These are phyloP conservation scores for Pandemis cinnamomeana DNA, from an alignment of 2,888 invertebrate species.

Conservation along the genomic window DNA sequence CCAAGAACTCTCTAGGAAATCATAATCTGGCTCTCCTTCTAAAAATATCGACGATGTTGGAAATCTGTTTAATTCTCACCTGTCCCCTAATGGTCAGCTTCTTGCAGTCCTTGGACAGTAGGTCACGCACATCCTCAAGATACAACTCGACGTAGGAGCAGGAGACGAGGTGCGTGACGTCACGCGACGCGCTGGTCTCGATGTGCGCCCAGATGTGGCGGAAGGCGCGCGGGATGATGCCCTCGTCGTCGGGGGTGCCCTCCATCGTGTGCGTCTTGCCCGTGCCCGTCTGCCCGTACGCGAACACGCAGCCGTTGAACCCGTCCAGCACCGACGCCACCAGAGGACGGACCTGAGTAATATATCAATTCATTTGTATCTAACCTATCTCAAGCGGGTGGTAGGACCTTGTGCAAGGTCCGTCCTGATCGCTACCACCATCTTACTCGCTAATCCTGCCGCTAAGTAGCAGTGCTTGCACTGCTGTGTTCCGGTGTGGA, in stretches of 20 bases:
- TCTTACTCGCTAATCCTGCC: too few relatives aligned
- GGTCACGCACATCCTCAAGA: slow-evolving; percentile 93
- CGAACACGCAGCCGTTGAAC: slow-evolving; percentile 99
- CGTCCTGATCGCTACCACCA: too few relatives aligned
- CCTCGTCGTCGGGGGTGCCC: slow-evolving; percentile 88
- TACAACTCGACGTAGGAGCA: slow-evolving; percentile 99
- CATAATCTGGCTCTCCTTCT: too few relatives aligned
- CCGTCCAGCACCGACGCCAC: slow-evolving; percentile 98
- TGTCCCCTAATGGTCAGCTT: slow-evolving; percentile 86
- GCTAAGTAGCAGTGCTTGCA: too few relatives aligned
- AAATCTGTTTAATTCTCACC: slow-evolving; percentile 55
- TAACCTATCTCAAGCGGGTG: too few relatives aligned
- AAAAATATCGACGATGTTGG: too few relatives aligned
- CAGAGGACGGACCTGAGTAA: slow-evolving; percentile 89
- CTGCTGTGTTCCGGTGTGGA: too few relatives aligned
- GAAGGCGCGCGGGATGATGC: slow-evolving; percentile 98
- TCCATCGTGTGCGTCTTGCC: slow-evolving; percentile 93
- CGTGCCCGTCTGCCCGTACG: slow-evolving; percentile 99
- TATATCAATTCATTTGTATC: too few relatives aligned
- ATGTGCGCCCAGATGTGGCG: slow-evolving; percentile 99
- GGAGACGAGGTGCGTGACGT: slow-evolving; percentile 97
- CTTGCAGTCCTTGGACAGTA: slow-evolving; percentile 90
- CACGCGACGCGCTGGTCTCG: slow-evolving; percentile 90
- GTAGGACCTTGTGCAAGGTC: too few relatives aligned
- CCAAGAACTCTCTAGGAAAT: too few relatives aligned